phyloP scores from a whole-genome alignment of 2,888 invertebrate species.

The Hipparchia sbordonii region DNA sequence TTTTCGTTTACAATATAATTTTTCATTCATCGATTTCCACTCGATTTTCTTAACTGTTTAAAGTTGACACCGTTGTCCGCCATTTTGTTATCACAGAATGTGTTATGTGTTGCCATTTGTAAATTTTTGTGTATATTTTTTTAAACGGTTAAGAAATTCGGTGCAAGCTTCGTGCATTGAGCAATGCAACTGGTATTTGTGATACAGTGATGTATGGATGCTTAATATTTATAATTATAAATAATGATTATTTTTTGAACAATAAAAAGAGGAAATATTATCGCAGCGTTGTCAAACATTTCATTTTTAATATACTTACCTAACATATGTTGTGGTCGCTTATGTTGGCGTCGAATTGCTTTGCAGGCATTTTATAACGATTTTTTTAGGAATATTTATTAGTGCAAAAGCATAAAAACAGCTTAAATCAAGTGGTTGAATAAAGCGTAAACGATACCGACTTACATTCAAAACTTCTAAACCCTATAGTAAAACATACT shows the following conservation, averaged over 20 bases:
- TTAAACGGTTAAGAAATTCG: slow-evolving; percentile 58
- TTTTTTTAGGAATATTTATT: background rate
- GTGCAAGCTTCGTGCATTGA: slow-evolving; percentile 46
- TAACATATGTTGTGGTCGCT: slow-evolving; percentile 44
- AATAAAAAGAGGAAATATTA: slow-evolving; percentile 74
- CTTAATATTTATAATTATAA: slow-evolving; percentile 63
- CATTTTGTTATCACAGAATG: slow-evolving; percentile 3
- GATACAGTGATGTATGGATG: slow-evolving; percentile 78
- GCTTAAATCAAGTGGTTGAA: background rate
- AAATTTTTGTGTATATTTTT: slow-evolving; percentile 16
- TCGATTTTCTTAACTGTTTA: slow-evolving; percentile 39
- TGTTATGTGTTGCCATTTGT: slow-evolving; percentile 14
- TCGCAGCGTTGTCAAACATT: slow-evolving; percentile 62
- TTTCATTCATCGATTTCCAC: slow-evolving; percentile 24
- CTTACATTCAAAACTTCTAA: no score
- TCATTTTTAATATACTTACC: slow-evolving; percentile 68
- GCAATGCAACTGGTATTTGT: slow-evolving; percentile 67
- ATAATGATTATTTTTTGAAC: slow-evolving; percentile 62
- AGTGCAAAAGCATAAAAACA: background rate
- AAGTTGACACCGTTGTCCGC: slow-evolving; percentile 10
- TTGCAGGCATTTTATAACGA: slow-evolving; percentile 10
- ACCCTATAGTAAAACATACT: no score
- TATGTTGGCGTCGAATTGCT: slow-evolving; percentile 22
- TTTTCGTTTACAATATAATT: slow-evolving; percentile 21
- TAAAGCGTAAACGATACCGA: no score